Percentiles rank a stretch among this genome's conserved stretches.
These are phyloP conservation scores for Sinocyclocheilus maitianheensis DNA, from an alignment of 2,113 vertebrate genomes.

Conservation along the genomic window DNA sequence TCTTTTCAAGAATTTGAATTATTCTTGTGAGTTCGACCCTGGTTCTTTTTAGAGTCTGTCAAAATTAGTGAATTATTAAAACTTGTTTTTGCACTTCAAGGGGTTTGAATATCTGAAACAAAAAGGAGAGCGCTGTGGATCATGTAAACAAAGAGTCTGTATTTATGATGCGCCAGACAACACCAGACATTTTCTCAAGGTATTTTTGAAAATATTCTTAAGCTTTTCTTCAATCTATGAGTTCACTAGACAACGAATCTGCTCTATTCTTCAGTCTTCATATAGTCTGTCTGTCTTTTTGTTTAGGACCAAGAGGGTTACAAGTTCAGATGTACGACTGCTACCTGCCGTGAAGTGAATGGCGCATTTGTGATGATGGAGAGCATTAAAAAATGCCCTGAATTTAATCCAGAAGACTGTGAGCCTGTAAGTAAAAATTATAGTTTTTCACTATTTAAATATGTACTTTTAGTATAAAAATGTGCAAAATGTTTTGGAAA, in stretches of 20 bases:
- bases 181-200: slow-evolving; percentile 58
- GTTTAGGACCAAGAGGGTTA: slow-evolving; percentile 20
- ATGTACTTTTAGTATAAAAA: not conserved
- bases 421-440: slow-evolving; percentile 66
- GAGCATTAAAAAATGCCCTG: slow-evolving; percentile 58
- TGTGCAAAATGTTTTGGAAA: not conserved
- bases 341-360: slow-evolving; percentile 69
- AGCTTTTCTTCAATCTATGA: not conserved
- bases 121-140: slow-evolving; percentile 79
- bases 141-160: slow-evolving; percentile 62
- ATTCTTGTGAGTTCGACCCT: too few relatives aligned
- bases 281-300: slow-evolving; percentile 3
- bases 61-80: too few relatives aligned
- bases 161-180: slow-evolving; percentile 52
- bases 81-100: slow-evolving; percentile 60
- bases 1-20: too few relatives aligned
- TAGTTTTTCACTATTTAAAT: not conserved
- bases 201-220: slow-evolving; percentile 49
- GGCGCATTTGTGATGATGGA: slow-evolving; percentile 43
- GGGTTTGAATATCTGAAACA: slow-evolving; percentile 57
- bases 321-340: slow-evolving; percentile 70
- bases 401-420: slow-evolving; percentile 60
- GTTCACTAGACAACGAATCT: not conserved
- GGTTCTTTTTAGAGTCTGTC: too few relatives aligned
- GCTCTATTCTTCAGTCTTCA: not conserved